phyloP scores from a whole-genome alignment of 2,797 vertebrate species.

The Centropyge bicolor region DNA sequence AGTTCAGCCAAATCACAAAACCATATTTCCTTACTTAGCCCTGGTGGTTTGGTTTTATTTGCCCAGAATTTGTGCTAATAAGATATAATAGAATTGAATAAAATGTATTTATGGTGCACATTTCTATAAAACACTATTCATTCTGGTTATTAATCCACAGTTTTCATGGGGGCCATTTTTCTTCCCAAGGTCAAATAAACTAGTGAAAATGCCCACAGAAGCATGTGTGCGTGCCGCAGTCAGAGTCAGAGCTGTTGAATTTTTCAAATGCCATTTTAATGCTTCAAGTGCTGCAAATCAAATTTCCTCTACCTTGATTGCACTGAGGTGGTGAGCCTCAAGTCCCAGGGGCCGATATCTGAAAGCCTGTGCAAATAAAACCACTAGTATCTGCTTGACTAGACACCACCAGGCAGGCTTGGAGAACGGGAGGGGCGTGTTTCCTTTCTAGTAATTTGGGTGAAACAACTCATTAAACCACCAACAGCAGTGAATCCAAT shows the following conservation, averaged over 20 bases:
- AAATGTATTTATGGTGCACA: neutral
- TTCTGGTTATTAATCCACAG: neutral
- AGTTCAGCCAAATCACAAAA: constrained; percentile 22
- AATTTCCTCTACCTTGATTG: neutral
- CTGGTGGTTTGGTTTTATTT: constrained; percentile 12
- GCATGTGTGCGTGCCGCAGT: neutral
- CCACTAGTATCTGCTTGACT: neutral
- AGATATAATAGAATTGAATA: neutral
- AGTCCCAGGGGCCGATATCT: neutral
- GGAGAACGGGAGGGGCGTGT: no score
- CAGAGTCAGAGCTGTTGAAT: neutral
- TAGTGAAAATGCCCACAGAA: neutral
- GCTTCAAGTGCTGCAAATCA: neutral
- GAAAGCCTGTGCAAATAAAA: constrained; percentile 22
- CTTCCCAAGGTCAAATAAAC: constrained; percentile 6
- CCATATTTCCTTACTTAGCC: neutral
- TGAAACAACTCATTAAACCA: neutral
- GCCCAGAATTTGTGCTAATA: neutral
- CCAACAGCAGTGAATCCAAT: neutral
- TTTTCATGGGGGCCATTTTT: neutral
- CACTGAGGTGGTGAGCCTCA: neutral
- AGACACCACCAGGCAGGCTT: neutral
- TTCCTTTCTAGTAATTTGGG: neutral
- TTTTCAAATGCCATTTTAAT: constrained; percentile 2
- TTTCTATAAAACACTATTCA: neutral